Evolutionary conservation across 53 echinoderm and acorn worm genomes (phyloP).

Genomic region (Hippasteria phrygiana): DNA sequence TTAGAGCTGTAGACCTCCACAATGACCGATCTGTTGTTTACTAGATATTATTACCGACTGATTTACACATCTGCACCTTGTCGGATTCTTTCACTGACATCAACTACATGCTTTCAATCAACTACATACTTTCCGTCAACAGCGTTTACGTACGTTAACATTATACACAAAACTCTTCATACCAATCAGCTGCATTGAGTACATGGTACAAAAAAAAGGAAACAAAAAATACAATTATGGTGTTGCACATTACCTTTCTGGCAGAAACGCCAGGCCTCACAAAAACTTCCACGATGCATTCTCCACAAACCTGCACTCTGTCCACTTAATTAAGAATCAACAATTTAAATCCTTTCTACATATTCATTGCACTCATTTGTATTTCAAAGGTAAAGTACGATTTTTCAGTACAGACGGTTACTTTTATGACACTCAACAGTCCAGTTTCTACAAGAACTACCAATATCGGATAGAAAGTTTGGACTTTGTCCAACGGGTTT

Average conservation of each 20-base stretch:
- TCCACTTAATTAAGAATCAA: slow-evolving; percentile 32
- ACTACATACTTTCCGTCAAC: no score
- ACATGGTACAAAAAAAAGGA: not conserved
- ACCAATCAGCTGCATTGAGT: slow-evolving; percentile 53
- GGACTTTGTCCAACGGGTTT: no score
- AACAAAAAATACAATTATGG: not conserved
- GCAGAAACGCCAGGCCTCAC: not conserved
- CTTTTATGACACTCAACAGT: no score
- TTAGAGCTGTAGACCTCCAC: no score
- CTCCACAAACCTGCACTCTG: not conserved
- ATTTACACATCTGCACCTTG: no score
- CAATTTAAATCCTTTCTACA: slow-evolving; percentile 42
- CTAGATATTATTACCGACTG: no score
- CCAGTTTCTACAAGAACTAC: no score
- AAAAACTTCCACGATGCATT: not conserved
- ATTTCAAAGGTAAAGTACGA: slow-evolving; percentile 25
- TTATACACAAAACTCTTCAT: not conserved
- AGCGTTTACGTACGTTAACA: slow-evolving; percentile 21
- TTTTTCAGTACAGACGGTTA: no score
- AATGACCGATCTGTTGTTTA: no score
- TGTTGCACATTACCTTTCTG: not conserved
- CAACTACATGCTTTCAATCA: not conserved
- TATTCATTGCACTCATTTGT: slow-evolving; percentile 54
- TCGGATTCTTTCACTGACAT: no score
- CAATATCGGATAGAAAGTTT: no score